Evolutionary conservation across 2,888 invertebrate species (phyloP).

Genomic region (Monochamus alternatus): DNA sequence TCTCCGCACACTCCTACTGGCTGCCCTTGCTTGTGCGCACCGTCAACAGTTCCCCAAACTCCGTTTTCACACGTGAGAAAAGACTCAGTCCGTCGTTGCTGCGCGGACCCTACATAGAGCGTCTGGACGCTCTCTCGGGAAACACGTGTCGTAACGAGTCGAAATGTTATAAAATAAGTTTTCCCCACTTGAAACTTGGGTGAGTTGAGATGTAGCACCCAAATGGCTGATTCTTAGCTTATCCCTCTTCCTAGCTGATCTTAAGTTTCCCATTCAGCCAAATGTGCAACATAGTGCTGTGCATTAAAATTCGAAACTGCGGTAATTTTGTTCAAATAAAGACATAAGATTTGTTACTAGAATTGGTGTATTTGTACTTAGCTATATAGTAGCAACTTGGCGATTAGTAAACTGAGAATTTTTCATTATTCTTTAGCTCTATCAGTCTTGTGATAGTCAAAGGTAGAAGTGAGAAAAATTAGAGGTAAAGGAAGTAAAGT

Average conservation of each 20-base stretch:
- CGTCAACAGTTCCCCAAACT: constrained; percentile 35
- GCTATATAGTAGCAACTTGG: too few relatives aligned
- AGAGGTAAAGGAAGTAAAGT: too few relatives aligned
- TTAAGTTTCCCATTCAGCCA: not conserved
- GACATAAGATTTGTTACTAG: not conserved
- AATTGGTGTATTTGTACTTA: too few relatives aligned
- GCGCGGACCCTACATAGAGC: constrained; percentile 58
- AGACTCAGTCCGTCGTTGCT: constrained; percentile 59
- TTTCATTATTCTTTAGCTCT: too few relatives aligned
- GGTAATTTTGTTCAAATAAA: not conserved
- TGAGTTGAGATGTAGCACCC: constrained; percentile 21
- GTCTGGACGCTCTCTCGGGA: constrained; percentile 40
- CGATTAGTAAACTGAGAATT: too few relatives aligned
- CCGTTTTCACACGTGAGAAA: constrained; percentile 59
- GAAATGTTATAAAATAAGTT: constrained; percentile 11
- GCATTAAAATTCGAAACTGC: not conserved
- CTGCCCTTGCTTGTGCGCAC: constrained; percentile 57
- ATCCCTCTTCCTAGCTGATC: not conserved
- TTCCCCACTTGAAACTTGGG: not conserved
- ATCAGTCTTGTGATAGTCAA: too few relatives aligned
- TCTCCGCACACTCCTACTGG: constrained; percentile 53
- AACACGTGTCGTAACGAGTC: constrained; percentile 42
- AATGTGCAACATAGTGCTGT: not conserved
- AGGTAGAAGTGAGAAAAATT: too few relatives aligned
- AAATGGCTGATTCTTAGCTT: not conserved